Evolutionary conservation across 2,888 invertebrate species (phyloP).

Genomic region (Cetonia aurata): DNA sequence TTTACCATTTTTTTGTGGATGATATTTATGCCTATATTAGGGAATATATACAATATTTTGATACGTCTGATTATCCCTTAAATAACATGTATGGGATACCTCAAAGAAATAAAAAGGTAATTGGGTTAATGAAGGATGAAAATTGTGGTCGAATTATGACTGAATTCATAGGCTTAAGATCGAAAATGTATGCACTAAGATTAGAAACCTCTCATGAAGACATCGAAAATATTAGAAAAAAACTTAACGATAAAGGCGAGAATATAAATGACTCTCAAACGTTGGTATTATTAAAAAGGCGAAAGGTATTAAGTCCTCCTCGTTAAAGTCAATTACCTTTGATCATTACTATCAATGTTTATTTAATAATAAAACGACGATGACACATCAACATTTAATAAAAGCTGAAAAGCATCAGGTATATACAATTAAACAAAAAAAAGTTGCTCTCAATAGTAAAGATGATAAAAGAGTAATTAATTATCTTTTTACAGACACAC

Average conservation of each 20-base stretch:
- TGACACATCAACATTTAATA: conserved; percentile 1
- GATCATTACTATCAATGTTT: conserved; percentile 2
- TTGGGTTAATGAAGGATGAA: conserved; percentile 56
- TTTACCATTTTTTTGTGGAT: background rate
- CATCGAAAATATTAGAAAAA: background rate
- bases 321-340: conserved; percentile 11
- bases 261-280: background rate
- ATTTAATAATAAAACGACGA: background rate
- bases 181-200: conserved; percentile 1
- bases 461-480: conserved; percentile 26
- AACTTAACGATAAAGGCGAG: background rate
- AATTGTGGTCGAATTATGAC: conserved; percentile 33
- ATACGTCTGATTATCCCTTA: conserved; percentile 54
- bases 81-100: conserved; percentile 56
- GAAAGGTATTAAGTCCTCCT: background rate
- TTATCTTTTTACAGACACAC: conserved; percentile 8
- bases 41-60: conserved; percentile 47
- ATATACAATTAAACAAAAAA: conserved; percentile 14
- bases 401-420: conserved; percentile 9
- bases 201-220: too few species aligned
- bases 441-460: background rate
- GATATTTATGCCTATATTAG: conserved; percentile 46
- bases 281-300: background rate
- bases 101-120: conserved; percentile 54
- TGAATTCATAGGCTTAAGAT: conserved; percentile 18